Evolutionary conservation across 2,113 vertebrate genomes (phyloP).

Genomic region (Theristicus caerulescens): DNA sequence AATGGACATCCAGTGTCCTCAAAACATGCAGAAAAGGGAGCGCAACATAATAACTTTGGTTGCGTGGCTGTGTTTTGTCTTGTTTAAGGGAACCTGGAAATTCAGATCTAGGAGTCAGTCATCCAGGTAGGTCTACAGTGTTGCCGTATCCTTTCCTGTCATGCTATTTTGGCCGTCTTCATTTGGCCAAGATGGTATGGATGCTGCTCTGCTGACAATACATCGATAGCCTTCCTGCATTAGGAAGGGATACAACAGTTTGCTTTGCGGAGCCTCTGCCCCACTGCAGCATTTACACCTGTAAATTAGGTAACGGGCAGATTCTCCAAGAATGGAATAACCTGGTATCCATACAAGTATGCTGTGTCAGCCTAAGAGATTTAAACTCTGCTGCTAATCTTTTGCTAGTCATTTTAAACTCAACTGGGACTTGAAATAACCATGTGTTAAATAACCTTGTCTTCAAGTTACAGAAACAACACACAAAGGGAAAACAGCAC

Average conservation of each 20-base stretch:
- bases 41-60: rapidly evolving
- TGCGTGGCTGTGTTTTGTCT: not conserved
- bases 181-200: not conserved
- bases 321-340: not conserved
- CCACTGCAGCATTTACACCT: not conserved
- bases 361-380: not conserved
- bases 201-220: not conserved
- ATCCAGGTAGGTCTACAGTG: not conserved
- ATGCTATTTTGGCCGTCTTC: not conserved
- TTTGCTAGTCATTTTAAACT: not conserved
- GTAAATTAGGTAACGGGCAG: not conserved
- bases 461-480: not conserved
- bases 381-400: not conserved
- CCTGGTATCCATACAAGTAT: not conserved
- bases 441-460: not conserved
- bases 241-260: not conserved
- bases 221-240: not conserved
- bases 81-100: not conserved
- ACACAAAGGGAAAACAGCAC: rapidly evolving
- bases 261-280: not conserved
- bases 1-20: not conserved
- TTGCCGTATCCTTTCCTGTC: not conserved
- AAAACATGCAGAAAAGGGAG: not conserved
- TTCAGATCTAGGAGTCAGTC: not conserved
- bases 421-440: not conserved